These are phyloP conservation scores for Pholis gunnellus DNA, from an alignment of 2,113 vertebrate genomes.

Conservation along the genomic window DNA sequence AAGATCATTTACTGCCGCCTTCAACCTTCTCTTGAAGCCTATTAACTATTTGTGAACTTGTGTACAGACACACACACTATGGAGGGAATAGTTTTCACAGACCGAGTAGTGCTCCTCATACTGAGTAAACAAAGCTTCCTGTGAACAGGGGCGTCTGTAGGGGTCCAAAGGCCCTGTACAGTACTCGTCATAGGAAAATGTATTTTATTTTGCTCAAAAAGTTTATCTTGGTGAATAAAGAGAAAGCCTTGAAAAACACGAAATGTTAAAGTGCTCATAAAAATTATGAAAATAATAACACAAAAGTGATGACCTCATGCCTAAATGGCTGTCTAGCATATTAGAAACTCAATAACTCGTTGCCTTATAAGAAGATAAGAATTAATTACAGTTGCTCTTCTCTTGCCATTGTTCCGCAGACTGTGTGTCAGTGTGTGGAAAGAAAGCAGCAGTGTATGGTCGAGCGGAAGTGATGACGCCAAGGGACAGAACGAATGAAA, in stretches of 20 bases:
- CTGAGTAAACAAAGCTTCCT: background rate
- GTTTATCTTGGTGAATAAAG: background rate
- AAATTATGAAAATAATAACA: background rate
- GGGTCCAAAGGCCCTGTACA: background rate
- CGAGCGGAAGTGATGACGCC: constrained; percentile 74
- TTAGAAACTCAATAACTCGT: constrained; percentile 1
- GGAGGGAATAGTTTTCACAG: background rate
- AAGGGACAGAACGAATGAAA: constrained; percentile 52
- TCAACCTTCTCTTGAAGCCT: background rate
- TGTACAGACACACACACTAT: background rate
- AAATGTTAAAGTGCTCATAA: background rate
- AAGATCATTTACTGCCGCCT: background rate
- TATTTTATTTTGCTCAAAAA: background rate
- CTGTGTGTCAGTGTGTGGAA: constrained; percentile 46
- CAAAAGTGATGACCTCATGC: background rate
- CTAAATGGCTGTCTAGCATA: background rate
- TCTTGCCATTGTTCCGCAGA: constrained; percentile 39
- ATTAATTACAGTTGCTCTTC: constrained; percentile 31
- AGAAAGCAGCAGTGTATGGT: constrained; percentile 61
- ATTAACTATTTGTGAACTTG: background rate
- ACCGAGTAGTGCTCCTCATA: background rate
- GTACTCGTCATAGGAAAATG: background rate
- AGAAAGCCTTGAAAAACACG: background rate
- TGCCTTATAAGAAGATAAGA: constrained; percentile 50
- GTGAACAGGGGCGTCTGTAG: too few species aligned